Evolutionary conservation across 2,888 invertebrate species (phyloP).

Genomic region (Crocallis elinguaria): DNA sequence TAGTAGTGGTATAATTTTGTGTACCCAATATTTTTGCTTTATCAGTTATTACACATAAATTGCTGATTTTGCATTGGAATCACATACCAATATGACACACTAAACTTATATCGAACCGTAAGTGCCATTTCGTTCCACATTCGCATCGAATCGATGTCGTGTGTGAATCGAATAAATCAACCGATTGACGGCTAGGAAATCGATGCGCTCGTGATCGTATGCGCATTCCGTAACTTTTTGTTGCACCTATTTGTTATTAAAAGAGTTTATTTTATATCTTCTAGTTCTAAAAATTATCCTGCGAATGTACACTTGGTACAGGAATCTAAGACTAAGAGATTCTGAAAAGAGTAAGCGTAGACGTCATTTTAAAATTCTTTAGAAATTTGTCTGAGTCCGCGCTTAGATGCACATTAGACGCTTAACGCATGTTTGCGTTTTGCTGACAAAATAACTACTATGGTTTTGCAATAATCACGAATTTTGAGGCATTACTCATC

Average conservation of each 20-base stretch:
- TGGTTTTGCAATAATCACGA: too few species aligned
- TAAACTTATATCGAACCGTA: constrained; percentile 37
- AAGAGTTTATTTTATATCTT: not conserved
- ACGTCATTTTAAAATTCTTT: too few species aligned
- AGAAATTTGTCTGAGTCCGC: too few species aligned
- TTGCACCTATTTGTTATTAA: constrained; percentile 12
- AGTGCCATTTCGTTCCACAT: constrained; percentile 47
- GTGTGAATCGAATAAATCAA: constrained; percentile 74
- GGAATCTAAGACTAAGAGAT: too few species aligned
- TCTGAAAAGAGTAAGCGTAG: too few species aligned
- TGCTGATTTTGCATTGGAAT: constrained; percentile 12
- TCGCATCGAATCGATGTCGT: constrained; percentile 53
- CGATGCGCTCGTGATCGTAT: constrained; percentile 57
- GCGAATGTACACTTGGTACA: too few species aligned
- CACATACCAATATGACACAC: constrained; percentile 34
- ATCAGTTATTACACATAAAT: not conserved
- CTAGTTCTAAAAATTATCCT: too few species aligned
- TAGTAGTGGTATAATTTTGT: too few species aligned
- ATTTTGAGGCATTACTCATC: too few species aligned
- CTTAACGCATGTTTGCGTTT: too few species aligned
- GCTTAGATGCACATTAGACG: too few species aligned
- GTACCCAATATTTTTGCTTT: not conserved
- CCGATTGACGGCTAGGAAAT: constrained; percentile 73
- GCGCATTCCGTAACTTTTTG: constrained; percentile 33
- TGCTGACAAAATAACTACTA: too few species aligned